Base-by-base conservation (phyloP, 1,140 invertebrate species). In the Danaus plexippus region DNA sequence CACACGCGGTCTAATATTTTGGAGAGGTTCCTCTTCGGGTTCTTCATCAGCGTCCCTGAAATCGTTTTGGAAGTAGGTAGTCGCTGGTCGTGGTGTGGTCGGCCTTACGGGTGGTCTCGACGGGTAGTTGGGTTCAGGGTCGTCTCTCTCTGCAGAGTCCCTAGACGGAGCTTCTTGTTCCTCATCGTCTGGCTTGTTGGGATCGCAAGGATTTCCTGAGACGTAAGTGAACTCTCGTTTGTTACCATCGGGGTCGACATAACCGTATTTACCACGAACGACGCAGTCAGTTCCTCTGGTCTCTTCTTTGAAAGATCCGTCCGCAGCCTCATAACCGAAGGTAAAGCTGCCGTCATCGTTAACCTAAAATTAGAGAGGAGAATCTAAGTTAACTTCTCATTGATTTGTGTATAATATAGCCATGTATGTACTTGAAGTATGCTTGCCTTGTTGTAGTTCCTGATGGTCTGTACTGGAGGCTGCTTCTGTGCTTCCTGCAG, bases 271-370 rank as follows among this genome's bases (percentile, higher is more conserved):
- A 6, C 95, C 95, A 53, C 94, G 88, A 0, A 96, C 95, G 0
- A 95, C 93, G 72, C 95, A 96, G 77, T 96, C 94, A 0, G 92
- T 94, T 12, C 94, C 94, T 57, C 94, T 82, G 1, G 94, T 95
- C 80, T 97, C 94, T 75, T 96, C 94, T 69, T 96, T 96, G 89
- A 96, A 95, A 11, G 93, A 94, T n/a, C 95, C 95, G 73, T 96
- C 94, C 9, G 94, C 94, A 1, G 94, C 94, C 78, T 96, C 94
- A 76, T 96, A 96, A 22, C 87, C 87, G 76, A 96, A 96, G 11
- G 94, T 95, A 80, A 95, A 96, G 47, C 93, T 94, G 13, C 94
- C 94, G 69, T 94, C 93, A 71, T 94, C 93, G 72, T 94, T 94
- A 2, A 94, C 91, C 82, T 85, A 71, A 45, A 78, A 56, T 53